Conservation (phyloP, 2,888 invertebrate species). For the Epinotia brunnichana region DNA sequence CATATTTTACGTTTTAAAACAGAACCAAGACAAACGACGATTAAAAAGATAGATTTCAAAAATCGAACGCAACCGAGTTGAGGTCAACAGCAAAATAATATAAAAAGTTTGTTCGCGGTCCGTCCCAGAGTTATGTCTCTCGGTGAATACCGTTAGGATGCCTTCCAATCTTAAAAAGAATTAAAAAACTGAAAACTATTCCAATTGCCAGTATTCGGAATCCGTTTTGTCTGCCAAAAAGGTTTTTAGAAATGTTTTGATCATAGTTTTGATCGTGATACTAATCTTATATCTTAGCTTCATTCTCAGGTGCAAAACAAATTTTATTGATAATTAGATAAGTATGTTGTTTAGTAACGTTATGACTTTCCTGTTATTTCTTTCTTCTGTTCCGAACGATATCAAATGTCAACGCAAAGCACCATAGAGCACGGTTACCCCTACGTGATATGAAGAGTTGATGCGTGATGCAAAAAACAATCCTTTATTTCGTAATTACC, state of each 20-base stretch:
- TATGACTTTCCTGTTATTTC: background rate
- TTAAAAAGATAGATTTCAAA: conserved; percentile 59
- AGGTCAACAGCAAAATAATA: conserved; percentile 78
- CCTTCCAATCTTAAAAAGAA: conserved; percentile 72
- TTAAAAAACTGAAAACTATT: conserved; percentile 78
- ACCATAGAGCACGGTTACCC: too few relatives aligned
- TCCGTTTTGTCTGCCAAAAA: conserved; percentile 78
- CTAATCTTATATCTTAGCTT: conserved; percentile 4
- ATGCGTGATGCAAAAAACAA: too few relatives aligned
- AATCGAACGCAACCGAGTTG: conserved; percentile 67
- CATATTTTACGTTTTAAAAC: conserved; percentile 31
- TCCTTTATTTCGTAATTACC: too few relatives aligned
- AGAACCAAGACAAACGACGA: conserved; percentile 46
- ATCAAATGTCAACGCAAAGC: too few relatives aligned
- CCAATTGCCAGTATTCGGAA: conserved; percentile 82
- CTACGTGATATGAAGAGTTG: too few relatives aligned
- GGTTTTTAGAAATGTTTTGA: conserved; percentile 57
- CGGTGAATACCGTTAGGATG: conserved; percentile 81
- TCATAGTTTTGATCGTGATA: conserved; percentile 38
- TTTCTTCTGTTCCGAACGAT: background rate
- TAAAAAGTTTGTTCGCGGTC: conserved; percentile 73
- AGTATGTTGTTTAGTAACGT: too few relatives aligned
- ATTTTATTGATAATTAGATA: background rate
- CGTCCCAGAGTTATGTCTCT: conserved; percentile 77
- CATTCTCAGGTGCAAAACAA: background rate